Base-by-base conservation (phyloP, 2,797 vertebrate species). In the Dallia pectoralis region DNA sequence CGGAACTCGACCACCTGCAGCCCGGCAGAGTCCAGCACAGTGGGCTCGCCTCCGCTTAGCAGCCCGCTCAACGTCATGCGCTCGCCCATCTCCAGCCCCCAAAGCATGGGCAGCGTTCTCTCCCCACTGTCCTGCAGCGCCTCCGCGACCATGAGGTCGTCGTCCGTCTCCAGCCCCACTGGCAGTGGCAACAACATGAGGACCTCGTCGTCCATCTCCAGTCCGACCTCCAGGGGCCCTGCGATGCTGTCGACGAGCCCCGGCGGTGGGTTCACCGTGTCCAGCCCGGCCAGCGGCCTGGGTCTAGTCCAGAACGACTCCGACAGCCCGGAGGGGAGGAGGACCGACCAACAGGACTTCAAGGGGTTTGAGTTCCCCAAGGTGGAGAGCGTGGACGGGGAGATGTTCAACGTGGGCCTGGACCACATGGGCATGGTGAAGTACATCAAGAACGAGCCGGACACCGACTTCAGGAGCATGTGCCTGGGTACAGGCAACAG, bases 391-490 rank as follows among this genome's bases (percentile, higher is more conserved):
- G 90, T 94, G 25, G 97, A 96, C 25, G 93, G 89, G 0, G 91
- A 97, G 82, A 93, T 95, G 78, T 95, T 95, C 84, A 96, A 90
- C 33, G 94, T 88, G 1, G 93, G 95, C 74, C 88, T 95, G 78
- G 89, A 96, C 90, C 94, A 95, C 83, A 95, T 94, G 93, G 92
- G 93, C 87, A 94, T 97, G 71, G 92, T 96, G 79, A 98, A 97
- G 85, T 98, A 96, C 90, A 99, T 99, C 75, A 99, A 99, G 82
- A 95, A 96, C 0, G 98, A 99, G 89, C 97, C 97, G 18, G 97
- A 96, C 0, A 95, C 95, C 51, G 94, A 95, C 30, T 96, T 95
- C 25, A 94, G 95, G 87, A 96, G 94, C 78, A 95, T 97, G 36
- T 99, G 97, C 89, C 91, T 97, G 61, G 95, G 93, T 18, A 56